A percentile compares a stretch with the other conserved stretches of the same genome.
These are phyloP conservation scores for Gymnocypris eckloni DNA, from an alignment of 2,797 vertebrate genomes.

Conservation along the genomic window DNA sequence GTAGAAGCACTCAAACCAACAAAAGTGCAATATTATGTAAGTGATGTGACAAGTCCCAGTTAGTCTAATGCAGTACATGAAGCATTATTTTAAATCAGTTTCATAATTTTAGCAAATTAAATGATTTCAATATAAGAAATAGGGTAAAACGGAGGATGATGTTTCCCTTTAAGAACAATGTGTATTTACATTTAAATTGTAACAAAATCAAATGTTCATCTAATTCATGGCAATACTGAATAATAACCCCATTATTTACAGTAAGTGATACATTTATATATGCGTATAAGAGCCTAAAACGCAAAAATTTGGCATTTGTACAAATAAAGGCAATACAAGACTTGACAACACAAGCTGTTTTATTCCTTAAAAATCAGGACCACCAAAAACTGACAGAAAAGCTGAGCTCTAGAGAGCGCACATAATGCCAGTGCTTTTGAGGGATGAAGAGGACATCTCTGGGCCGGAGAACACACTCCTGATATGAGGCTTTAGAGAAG, in stretches of 20 bases:
- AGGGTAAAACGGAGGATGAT: not conserved
- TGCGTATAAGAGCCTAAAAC: not conserved
- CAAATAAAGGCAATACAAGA: not conserved
- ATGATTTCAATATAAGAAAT: not conserved
- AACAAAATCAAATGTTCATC: not conserved
- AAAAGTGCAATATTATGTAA: not conserved
- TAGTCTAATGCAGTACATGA: not conserved
- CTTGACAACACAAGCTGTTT: not conserved
- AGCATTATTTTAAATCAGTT: not conserved
- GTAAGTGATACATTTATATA: not conserved
- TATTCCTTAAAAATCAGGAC: constrained; percentile 76
- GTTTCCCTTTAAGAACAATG: not conserved
- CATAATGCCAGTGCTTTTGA: constrained; percentile 90
- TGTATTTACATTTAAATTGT: not conserved
- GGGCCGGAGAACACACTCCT: constrained; percentile 87
- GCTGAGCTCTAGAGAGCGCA: constrained; percentile 90
- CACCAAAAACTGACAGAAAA: constrained; percentile 99
- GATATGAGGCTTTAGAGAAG: constrained; percentile 82
- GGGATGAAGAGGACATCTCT: constrained; percentile 95
- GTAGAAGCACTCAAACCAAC: not conserved
- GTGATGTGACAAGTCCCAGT: not conserved
- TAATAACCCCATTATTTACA: not conserved
- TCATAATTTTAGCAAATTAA: not conserved
- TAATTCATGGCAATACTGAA: not conserved
- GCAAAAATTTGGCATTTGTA: not conserved